Evolutionary conservation across 2,888 invertebrate species (phyloP), one percentile per base, ranked within the genome.

Genomic region (Subacronicta megacephala): DNA sequence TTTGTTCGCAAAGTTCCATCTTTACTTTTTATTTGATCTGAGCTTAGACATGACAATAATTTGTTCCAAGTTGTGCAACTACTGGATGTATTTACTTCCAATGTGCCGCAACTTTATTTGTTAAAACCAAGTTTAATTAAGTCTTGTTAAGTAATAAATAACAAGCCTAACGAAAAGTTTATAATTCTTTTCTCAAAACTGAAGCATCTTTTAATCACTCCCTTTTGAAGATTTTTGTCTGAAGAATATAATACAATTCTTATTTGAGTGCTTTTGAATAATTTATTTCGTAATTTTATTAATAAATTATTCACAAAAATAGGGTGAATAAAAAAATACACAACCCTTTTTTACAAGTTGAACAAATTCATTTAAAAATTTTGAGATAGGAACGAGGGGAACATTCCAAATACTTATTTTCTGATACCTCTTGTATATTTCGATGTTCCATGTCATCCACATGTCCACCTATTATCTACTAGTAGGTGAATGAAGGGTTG

Each of bases 101-200:
- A 31, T 1, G 0, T 31, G 9, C 6, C 6, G 4, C 31, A 31
- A n/a, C n/a, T 31, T 31, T 4, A 31, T n/a, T n/a, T 31, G n/a
- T 15, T 35, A n/a, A 56, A 33, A 18, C 26, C 15, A 23, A n/a
- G n/a, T 31, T 31, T 44, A 33, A 50, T 33, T 33, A 23, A 44
- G 33, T 23, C 18, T 18, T 50, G 51, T 35, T 33, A 53, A 57
- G 59, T 59, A 64, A 67, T 73, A 64, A 71, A 60, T 73, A 64
- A 70, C n/a, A 5, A 31, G n/a, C 31, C 31, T 52, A 57, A 44
- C 38, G 44, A 57, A 78, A 78, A 79, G 70, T 73, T 81, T 78
- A 70, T 66, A 77, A 74, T 71, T 72, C 75, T 78, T 77, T 79
- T 77, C 77, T 81, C 72, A 31, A 54, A 58, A 63, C 76, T 63